Conservation (phyloP, 2,797 vertebrate genomes). For the Paguma larvata region DNA sequence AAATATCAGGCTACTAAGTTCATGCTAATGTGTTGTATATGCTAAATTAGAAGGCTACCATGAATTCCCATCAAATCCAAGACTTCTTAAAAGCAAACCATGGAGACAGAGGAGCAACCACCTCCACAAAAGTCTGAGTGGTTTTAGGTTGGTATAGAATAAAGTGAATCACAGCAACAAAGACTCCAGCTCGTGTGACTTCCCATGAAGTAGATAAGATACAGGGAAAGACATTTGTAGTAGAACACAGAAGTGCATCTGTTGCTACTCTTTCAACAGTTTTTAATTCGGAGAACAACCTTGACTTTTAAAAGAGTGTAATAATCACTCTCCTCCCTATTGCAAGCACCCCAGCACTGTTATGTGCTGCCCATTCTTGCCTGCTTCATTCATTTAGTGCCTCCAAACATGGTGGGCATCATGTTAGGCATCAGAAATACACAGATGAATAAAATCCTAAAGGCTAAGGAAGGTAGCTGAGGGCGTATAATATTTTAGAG, state of each 20-base stretch:
- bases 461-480: neutral
- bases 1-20: neutral
- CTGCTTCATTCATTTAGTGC: neutral
- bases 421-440: neutral
- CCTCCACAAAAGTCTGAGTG: neutral
- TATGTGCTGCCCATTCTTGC: rapidly evolving
- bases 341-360: too few species aligned
- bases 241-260: neutral
- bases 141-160: neutral
- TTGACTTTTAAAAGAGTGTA: neutral
- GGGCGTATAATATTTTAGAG: neutral
- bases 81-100: neutral
- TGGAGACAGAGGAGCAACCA: neutral
- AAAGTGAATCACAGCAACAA: neutral
- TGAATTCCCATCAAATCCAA: neutral
- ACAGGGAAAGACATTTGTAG: neutral
- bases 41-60: neutral
- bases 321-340: neutral
- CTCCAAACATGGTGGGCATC: neutral
- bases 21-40: neutral
- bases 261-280: neutral
- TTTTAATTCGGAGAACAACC: neutral
- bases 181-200: neutral
- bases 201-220: neutral
- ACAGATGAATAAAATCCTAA: neutral